phyloP scores from a whole-genome alignment of 2,797 vertebrate genomes.

The Alectoris magna region DNA sequence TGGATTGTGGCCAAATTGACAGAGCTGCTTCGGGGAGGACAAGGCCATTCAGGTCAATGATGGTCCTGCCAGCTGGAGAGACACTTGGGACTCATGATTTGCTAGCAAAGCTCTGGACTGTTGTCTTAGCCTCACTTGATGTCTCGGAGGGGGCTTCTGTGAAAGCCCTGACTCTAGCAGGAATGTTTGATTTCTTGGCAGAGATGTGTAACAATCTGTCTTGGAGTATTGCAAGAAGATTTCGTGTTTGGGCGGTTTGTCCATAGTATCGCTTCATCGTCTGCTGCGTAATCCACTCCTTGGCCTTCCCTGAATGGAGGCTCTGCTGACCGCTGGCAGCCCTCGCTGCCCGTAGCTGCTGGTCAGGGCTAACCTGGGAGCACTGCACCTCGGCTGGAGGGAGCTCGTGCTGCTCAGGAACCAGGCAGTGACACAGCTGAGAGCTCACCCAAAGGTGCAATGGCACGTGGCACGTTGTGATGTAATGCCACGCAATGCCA shows the following conservation, averaged over 20 bases:
- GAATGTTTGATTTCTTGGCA: slow-evolving; percentile 64
- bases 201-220: slow-evolving; percentile 30
- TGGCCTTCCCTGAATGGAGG: neutral
- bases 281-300: neutral
- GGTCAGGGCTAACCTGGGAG: fast-evolving
- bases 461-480: fast-evolving
- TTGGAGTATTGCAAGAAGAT: neutral
- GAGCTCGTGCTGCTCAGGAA: neutral
- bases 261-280: neutral
- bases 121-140: slow-evolving; percentile 64
- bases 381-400: fast-evolving
- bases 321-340: fast-evolving
- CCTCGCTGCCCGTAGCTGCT: fast-evolving
- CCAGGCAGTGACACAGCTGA: fast-evolving
- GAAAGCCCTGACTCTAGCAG: slow-evolving; percentile 57
- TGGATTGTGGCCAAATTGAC: slow-evolving; percentile 70
- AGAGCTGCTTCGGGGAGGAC: slow-evolving; percentile 62
- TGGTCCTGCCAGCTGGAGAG: slow-evolving; percentile 66
- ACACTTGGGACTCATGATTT: slow-evolving; percentile 49
- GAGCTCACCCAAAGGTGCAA: neutral
- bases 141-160: slow-evolving; percentile 56
- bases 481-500: fast-evolving
- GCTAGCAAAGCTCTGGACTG: slow-evolving; percentile 54
- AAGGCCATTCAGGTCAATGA: slow-evolving; percentile 61
- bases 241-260: neutral